Conservation (phyloP, 2,888 invertebrate species). For the Helobdella robusta region DNA sequence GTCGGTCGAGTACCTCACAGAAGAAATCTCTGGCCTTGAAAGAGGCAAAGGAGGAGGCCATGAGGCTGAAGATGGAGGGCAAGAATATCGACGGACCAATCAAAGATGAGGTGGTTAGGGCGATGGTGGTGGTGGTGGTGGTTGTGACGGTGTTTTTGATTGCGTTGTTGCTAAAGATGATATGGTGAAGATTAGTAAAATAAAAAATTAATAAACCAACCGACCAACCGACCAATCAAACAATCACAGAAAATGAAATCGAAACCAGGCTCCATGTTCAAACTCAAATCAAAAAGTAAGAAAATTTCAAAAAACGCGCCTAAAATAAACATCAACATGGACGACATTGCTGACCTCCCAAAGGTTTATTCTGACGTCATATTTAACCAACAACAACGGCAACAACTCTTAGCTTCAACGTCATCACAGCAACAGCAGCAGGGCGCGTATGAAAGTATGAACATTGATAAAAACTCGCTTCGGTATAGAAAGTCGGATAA, state of each 20-base stretch:
- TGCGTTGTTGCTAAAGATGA: too few relatives aligned
- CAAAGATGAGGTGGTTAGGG: background rate
- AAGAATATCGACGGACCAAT: slow-evolving; percentile 20
- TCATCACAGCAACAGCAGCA: too few relatives aligned
- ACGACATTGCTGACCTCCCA: background rate
- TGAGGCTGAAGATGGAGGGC: slow-evolving; percentile 18
- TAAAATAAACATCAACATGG: background rate
- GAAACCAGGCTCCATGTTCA: slow-evolving; percentile 22
- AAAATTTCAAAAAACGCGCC: slow-evolving; percentile 12
- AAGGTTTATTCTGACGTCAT: slow-evolving; percentile 1
- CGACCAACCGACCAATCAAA: background rate
- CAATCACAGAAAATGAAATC: slow-evolving; percentile 22
- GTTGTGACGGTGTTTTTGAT: too few relatives aligned
- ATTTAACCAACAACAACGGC: background rate
- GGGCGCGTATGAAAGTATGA: too few relatives aligned
- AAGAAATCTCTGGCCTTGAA: slow-evolving; percentile 23
- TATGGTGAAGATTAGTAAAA: background rate
- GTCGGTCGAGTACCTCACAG: slow-evolving; percentile 21
- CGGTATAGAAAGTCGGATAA: slow-evolving; percentile 18
- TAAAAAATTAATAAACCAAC: background rate
- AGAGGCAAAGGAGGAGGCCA: slow-evolving; percentile 23
- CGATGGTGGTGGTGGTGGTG: background rate
- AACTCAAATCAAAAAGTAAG: slow-evolving; percentile 10
- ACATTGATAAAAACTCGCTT: slow-evolving; percentile 2
- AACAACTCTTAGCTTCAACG: background rate